phyloP scores from a whole-genome alignment of 2,888 invertebrate species.

The Spisula subtruncata region DNA sequence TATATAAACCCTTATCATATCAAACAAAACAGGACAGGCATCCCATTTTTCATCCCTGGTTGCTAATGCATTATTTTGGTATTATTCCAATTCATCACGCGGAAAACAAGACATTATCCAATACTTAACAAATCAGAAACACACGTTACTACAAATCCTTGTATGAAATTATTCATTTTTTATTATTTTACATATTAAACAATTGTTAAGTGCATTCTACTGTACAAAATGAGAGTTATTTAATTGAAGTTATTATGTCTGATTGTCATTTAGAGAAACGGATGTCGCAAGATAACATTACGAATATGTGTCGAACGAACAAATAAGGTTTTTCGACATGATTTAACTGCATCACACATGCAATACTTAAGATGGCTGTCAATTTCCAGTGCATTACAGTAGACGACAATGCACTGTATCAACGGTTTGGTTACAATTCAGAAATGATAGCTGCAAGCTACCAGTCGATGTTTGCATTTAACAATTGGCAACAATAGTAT shows the following conservation, averaged over 20 bases:
- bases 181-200: constrained; percentile 6
- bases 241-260: background rate
- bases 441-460: no score
- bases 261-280: background rate
- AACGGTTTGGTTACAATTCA: no score
- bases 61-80: background rate
- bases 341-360: no score
- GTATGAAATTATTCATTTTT: background rate
- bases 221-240: background rate
- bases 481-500: no score
- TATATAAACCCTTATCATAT: no score
- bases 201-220: constrained; percentile 5
- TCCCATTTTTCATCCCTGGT: background rate
- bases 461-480: no score
- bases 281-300: background rate
- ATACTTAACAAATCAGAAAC: background rate
- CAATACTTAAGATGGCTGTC: no score
- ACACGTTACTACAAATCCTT: background rate
- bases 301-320: no score
- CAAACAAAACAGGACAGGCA: no score
- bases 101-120: background rate
- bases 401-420: no score
- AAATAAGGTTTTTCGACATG: no score
- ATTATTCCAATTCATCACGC: background rate
- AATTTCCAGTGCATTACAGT: no score